Conservation (phyloP, 2,888 invertebrate genomes). For the Andrena trimmerana region DNA sequence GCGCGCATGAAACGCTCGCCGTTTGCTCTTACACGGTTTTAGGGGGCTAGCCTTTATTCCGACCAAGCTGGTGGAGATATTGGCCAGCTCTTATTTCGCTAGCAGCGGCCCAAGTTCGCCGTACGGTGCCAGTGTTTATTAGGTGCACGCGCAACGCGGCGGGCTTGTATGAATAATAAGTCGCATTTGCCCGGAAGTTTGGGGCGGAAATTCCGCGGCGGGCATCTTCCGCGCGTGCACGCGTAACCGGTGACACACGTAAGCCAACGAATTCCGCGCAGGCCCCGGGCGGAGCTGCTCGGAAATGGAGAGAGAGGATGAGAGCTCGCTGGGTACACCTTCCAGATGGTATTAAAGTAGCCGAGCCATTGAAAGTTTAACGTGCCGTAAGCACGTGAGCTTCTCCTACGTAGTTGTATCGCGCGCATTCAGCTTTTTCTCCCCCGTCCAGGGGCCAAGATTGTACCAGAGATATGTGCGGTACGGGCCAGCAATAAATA, state of each 20-base stretch:
- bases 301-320: not conserved
- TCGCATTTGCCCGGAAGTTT: slow-evolving; percentile 30
- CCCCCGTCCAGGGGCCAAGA: slow-evolving; percentile 64
- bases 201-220: slow-evolving; percentile 28
- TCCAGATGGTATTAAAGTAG: slow-evolving; percentile 74
- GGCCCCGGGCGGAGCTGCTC: slow-evolving; percentile 7
- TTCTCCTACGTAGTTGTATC: slow-evolving; percentile 65
- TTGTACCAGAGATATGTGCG: slow-evolving; percentile 72
- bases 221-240: slow-evolving; percentile 38
- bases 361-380: slow-evolving; percentile 78
- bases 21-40: not conserved
- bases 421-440: slow-evolving; percentile 74
- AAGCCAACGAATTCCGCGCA: slow-evolving; percentile 53
- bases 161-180: slow-evolving; percentile 47
- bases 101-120: not conserved
- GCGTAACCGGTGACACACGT: slow-evolving; percentile 44
- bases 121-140: slow-evolving; percentile 33
- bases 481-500: slow-evolving; percentile 74
- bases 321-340: slow-evolving; percentile 44
- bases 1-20: not conserved
- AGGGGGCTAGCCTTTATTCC: not conserved
- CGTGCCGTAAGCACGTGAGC: slow-evolving; percentile 76
- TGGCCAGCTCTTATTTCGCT: slow-evolving; percentile 11
- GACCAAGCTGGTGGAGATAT: not conserved
- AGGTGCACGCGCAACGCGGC: slow-evolving; percentile 1